Evolutionary conservation across 2,888 invertebrate genomes (phyloP).

Genomic region (Epinotia ramella): DNA sequence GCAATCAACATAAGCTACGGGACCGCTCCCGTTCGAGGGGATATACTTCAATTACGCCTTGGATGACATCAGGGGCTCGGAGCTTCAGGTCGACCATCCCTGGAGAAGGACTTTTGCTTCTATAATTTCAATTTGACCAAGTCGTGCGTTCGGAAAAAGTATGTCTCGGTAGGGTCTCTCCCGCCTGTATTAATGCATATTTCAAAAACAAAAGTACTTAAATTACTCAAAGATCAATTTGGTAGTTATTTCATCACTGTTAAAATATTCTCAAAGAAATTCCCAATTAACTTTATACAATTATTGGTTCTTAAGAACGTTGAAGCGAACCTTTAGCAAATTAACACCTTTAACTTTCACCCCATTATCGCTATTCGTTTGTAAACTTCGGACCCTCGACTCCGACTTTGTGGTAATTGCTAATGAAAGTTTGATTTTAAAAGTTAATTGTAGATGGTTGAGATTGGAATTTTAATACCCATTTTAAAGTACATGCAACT

Average conservation of each 20-base stretch:
- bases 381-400: conserved; percentile 45
- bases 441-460: neutral
- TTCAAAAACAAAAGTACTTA: no score
- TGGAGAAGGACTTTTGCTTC: neutral
- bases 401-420: conserved; percentile 35
- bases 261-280: conserved; percentile 10
- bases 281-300: conserved; percentile 12
- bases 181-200: no score
- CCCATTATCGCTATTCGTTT: conserved; percentile 48
- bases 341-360: conserved; percentile 54
- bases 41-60: no score
- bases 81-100: neutral
- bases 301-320: conserved; percentile 31
- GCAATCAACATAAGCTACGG: no score
- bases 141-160: no score
- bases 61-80: no score
- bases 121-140: no score
- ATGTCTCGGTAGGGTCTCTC: no score
- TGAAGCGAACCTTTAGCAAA: conserved; percentile 48
- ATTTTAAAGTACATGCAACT: neutral
- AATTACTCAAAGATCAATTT: neutral
- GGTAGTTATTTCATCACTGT: neutral
- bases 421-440: conserved; percentile 36
- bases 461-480: neutral
- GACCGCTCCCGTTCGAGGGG: no score